These are phyloP conservation scores for Anthoptus insignis DNA, from an alignment of 2,888 invertebrate species.

Conservation along the genomic window DNA sequence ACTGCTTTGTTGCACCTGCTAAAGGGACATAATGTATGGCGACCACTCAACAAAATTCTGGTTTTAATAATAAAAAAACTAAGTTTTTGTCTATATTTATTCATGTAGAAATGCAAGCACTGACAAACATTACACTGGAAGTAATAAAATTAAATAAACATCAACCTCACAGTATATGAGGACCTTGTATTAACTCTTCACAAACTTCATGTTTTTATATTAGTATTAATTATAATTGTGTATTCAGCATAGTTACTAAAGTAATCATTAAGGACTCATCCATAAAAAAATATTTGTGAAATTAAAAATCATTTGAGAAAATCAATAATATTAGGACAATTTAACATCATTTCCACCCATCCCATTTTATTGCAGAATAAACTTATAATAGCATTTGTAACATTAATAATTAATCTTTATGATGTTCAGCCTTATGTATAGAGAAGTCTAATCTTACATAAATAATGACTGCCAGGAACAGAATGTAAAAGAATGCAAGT, in stretches of 20 bases:
- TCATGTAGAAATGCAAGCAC: no score
- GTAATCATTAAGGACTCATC: no score
- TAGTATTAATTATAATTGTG: neutral
- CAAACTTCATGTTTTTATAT: no score
- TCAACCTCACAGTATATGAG: no score
- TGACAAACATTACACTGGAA: no score
- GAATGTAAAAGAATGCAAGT: conserved; percentile 94
- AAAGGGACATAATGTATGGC: no score
- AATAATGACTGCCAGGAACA: conserved; percentile 97
- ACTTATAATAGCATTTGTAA: conserved; percentile 42
- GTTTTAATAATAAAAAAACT: no score
- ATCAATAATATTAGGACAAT: neutral
- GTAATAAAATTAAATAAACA: no score
- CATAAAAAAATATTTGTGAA: conserved; percentile 6
- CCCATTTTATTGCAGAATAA: conserved; percentile 51
- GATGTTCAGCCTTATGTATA: conserved; percentile 91
- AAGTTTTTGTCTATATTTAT: no score
- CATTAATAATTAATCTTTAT: conserved; percentile 77
- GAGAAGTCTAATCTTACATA: conserved; percentile 99
- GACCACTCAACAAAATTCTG: no score
- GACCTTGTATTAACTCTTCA: no score
- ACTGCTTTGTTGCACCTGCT: no score
- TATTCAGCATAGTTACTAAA: neutral
- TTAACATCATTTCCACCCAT: conserved; percentile 30
- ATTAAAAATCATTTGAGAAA: neutral